Evolutionary conservation across 1,140 invertebrate species (phyloP).

Genomic region (Drosophila equinoxialis): DNA sequence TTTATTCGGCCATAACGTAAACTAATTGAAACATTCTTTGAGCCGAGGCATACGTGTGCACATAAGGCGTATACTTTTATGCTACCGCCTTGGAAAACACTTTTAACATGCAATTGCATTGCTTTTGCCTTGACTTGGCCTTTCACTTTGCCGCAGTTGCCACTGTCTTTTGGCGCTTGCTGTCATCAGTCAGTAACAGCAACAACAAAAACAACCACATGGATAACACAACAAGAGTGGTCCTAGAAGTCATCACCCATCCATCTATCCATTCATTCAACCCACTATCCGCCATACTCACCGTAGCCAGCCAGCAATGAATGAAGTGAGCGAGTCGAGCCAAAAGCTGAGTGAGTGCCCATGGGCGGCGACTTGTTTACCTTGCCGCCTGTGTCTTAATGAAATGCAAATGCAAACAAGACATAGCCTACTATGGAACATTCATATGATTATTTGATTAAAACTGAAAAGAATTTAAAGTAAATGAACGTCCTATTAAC

Average conservation of each 20-base stretch:
- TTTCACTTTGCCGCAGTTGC: conserved; percentile 17
- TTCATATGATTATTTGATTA: not conserved
- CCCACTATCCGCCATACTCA: conserved; percentile 33
- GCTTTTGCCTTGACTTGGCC: conserved; percentile 18
- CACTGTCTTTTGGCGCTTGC: conserved; percentile 51
- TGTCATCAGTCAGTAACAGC: conserved; percentile 23
- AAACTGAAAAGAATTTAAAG: not conserved
- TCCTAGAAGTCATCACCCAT: conserved; percentile 25
- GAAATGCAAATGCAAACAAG: conserved; percentile 77
- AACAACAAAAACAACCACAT: conserved; percentile 38
- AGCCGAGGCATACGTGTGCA: conserved; percentile 2
- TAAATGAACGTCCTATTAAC: too few relatives aligned
- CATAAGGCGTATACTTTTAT: conserved; percentile 48
- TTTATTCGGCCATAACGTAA: conserved; percentile 66
- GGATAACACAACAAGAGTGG: conserved; percentile 38
- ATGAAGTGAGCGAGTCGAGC: conserved; percentile 15
- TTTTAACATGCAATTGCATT: conserved; percentile 51
- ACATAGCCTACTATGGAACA: conserved; percentile 35
- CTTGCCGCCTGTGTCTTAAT: conserved; percentile 71
- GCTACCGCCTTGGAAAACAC: conserved; percentile 52
- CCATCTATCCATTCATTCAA: not conserved
- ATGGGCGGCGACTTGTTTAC: conserved; percentile 59
- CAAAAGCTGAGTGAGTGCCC: conserved; percentile 43
- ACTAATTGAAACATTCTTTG: conserved; percentile 70
- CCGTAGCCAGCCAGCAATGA: not conserved